These are phyloP conservation scores for Myxocyprinus asiaticus DNA, from an alignment of 2,113 vertebrate genomes.

Conservation along the genomic window DNA sequence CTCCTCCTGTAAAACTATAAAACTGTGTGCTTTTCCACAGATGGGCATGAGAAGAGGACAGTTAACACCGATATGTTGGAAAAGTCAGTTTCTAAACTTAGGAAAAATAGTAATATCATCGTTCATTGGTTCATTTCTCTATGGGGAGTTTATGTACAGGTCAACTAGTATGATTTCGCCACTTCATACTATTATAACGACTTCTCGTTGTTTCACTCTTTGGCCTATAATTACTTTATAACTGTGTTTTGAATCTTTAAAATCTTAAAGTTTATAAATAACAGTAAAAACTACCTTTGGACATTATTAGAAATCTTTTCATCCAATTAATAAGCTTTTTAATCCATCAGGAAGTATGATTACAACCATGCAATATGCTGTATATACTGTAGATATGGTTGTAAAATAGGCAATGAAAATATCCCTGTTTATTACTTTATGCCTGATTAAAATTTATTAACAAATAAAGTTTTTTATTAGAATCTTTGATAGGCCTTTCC, in stretches of 20 bases:
- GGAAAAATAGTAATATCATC: no score
- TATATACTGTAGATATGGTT: neutral
- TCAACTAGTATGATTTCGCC: no score
- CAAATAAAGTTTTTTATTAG: neutral
- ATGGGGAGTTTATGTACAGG: no score
- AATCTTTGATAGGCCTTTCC: neutral
- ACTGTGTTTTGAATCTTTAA: neutral
- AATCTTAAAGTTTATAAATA: neutral
- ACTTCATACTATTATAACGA: no score
- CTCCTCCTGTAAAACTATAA: neutral
- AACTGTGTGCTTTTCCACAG: slow-evolving; percentile 1
- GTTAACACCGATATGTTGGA: neutral
- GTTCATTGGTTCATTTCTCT: no score
- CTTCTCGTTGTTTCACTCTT: neutral
- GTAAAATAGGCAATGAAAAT: neutral
- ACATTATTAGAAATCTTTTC: neutral
- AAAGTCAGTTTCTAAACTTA: neutral
- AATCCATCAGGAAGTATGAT: neutral
- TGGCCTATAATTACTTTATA: neutral
- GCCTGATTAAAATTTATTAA: no score
- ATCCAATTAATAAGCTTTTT: neutral
- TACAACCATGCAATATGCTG: neutral
- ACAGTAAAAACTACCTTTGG: neutral
- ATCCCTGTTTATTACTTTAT: neutral
- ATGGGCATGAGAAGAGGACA: neutral